Evolutionary conservation across 2,797 vertebrate genomes (phyloP).

Genomic region (Oreochromis grahami): DNA sequence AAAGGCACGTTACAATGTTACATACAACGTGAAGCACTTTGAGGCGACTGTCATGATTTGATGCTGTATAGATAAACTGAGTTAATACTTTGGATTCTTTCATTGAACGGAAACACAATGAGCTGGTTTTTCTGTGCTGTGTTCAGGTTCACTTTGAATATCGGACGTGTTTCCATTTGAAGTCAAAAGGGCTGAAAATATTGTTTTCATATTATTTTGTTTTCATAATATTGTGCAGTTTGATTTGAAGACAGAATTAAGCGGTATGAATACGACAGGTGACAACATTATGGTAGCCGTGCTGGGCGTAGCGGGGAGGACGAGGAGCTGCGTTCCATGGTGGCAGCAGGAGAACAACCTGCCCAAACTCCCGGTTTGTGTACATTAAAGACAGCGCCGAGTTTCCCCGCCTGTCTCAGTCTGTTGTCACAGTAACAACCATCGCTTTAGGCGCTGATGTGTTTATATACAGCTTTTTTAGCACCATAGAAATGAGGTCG

Average conservation of each 20-base stretch:
- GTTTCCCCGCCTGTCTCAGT: neutral
- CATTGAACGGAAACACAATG: neutral
- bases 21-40: neutral
- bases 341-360: neutral
- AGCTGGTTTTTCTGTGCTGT: neutral
- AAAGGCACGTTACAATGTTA: neutral
- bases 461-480: neutral
- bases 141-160: fast-evolving
- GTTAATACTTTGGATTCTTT: neutral
- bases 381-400: fast-evolving
- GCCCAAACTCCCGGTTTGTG: neutral
- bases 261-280: neutral
- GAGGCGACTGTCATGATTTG: neutral
- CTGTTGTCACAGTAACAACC: neutral
- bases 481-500: neutral
- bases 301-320: neutral
- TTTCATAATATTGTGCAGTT: neutral
- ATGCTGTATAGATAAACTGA: neutral
- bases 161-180: neutral
- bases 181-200: neutral
- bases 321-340: neutral
- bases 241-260: neutral
- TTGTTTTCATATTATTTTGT: neutral
- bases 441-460: neutral
- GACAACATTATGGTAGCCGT: neutral